These are phyloP conservation scores for Lasioglossum oenotherae DNA, from an alignment of 2,888 invertebrate genomes.

Conservation along the genomic window DNA sequence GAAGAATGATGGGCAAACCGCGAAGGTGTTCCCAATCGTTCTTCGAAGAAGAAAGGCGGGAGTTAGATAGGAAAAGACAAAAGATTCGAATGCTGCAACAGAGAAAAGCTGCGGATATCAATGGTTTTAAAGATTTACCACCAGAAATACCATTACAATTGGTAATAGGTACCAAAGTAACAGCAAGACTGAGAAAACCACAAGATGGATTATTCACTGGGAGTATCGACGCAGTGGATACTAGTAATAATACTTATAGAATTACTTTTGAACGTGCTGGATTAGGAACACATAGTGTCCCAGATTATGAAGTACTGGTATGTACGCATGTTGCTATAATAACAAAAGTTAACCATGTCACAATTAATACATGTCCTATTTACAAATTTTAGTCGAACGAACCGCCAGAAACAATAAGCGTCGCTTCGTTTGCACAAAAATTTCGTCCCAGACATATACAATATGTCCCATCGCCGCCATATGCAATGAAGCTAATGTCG, in stretches of 20 bases:
- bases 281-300: constrained; percentile 97
- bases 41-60: constrained; percentile 96
- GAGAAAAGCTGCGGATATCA: constrained; percentile 92
- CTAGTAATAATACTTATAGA: constrained; percentile 96
- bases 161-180: constrained; percentile 97
- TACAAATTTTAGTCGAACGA: constrained; percentile 89
- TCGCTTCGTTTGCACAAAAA: constrained; percentile 93
- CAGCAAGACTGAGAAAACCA: constrained; percentile 94
- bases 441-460: constrained; percentile 90
- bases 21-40: constrained; percentile 97
- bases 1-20: constrained; percentile 98
- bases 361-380: constrained; percentile 22
- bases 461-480: constrained; percentile 82
- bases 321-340: constrained; percentile 7
- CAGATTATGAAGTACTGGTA: constrained; percentile 96
- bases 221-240: constrained; percentile 97
- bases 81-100: constrained; percentile 97
- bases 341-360: neutral
- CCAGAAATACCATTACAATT: constrained; percentile 97
- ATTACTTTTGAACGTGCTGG: constrained; percentile 97
- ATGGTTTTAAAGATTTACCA: constrained; percentile 93
- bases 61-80: constrained; percentile 95
- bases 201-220: constrained; percentile 98
- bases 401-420: constrained; percentile 94
- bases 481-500: constrained; percentile 80